Evolutionary conservation across 35 echinoderm and acorn worm species (phyloP), one percentile per base, ranked within the genome.

Genomic region (Anneissia japonica): DNA sequence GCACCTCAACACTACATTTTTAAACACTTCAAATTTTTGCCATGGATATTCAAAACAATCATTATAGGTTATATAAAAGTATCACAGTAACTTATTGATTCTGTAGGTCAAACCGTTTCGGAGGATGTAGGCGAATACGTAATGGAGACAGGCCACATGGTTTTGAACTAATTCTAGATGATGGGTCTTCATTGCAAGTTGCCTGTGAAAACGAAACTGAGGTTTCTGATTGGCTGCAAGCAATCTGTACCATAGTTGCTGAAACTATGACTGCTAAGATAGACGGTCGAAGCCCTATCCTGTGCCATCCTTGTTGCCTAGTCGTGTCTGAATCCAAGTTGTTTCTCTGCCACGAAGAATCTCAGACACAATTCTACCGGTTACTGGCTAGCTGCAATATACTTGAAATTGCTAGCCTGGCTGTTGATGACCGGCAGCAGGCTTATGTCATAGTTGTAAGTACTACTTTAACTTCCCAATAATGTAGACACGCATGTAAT

Each of bases 151-250:
- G 86, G 31, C 81, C 73, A 39, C 80, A 89, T 51, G 76, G 74
- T 36, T 93, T 93, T 89, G 91, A 93, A 55, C 39, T 93, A 0
- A 88, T 93, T 23, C 56, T 93, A 17, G 74, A 80, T 38, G 83
- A 93, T 34, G 82, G 82, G 11, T 78, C 33, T 4, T 75, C 91
- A 31, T 43, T 93, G 12, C 77, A 85, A 72, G 33, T 93, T 30
- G 74, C 91, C 16, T 88, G 86, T 77, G 81, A 93, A 36, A 88
- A 84, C 74, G 91, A 93, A 34, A 46, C 72, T 3, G 46, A 89
- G 74, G 80, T 93, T 12, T 93, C 91, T 35, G 80, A 89, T 72
- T 93, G 91, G 91, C 32, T 93, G 17, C 91, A 93, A 30, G 74
- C 82, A 28, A 89, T 93, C n/a, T 93, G 91, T 75, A 73, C 82